Conservation (phyloP, 2,113 vertebrate species). For the Engraulis encrasicolus region DNA sequence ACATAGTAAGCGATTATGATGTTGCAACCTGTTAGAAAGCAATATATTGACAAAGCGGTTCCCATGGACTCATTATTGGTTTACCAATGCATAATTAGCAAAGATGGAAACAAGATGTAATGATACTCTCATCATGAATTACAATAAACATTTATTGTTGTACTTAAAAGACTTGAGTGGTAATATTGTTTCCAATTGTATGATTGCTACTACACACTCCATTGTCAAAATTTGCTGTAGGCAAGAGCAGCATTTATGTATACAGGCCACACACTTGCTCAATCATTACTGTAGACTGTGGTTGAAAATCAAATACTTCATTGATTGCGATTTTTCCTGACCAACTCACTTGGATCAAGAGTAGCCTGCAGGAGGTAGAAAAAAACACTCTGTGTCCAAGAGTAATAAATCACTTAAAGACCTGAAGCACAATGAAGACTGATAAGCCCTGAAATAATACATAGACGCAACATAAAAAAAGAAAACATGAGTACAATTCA, state of each 20-base stretch:
- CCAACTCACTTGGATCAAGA: neutral
- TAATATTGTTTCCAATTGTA: too few relatives aligned
- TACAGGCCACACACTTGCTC: neutral
- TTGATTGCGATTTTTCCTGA: neutral
- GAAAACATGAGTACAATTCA: neutral
- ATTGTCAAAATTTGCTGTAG: too few relatives aligned
- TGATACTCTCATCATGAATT: neutral
- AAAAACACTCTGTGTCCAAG: neutral
- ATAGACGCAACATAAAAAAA: neutral
- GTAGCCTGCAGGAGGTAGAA: neutral
- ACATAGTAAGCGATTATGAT: too few relatives aligned
- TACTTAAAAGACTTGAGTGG: too few relatives aligned
- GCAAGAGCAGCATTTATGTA: too few relatives aligned
- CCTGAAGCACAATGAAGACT: neutral
- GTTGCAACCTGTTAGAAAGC: neutral
- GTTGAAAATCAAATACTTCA: neutral
- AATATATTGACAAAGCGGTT: neutral
- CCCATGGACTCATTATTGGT: neutral
- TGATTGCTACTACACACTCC: too few relatives aligned
- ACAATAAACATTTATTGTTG: too few relatives aligned
- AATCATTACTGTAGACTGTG: neutral
- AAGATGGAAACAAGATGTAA: neutral
- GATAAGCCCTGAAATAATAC: neutral
- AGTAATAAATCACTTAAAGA: conserved; percentile 13
- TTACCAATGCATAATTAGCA: neutral